These are phyloP conservation scores for Trematocara stigmaticum DNA, from an alignment of 2,113 vertebrate species.

Conservation along the genomic window DNA sequence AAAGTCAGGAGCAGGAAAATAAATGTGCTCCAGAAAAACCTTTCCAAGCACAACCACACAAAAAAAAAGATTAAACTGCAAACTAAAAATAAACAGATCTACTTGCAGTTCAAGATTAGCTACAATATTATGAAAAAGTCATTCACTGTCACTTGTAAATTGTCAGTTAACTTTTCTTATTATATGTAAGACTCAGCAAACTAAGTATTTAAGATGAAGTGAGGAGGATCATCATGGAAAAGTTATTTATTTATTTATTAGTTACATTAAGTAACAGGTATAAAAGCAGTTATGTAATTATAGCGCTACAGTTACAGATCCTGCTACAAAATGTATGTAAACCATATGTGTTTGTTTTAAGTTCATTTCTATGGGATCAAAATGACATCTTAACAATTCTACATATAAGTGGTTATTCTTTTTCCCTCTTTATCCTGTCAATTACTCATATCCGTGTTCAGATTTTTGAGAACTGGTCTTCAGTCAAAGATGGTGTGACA, in stretches of 20 bases:
- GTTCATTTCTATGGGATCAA: background rate
- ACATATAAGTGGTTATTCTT: background rate
- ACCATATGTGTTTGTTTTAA: background rate
- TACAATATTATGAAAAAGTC: fast-evolving
- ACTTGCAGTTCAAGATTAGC: background rate
- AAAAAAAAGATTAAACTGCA: background rate
- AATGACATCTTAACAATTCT: background rate
- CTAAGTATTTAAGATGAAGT: background rate
- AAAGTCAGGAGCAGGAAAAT: background rate
- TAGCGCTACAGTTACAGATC: background rate
- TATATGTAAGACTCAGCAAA: background rate
- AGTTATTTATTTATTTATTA: background rate
- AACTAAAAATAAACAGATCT: background rate
- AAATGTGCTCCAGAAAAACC: background rate
- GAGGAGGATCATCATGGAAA: background rate
- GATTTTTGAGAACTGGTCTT: background rate
- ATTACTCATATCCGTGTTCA: fast-evolving
- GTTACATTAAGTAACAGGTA: background rate
- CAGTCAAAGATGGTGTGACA: background rate
- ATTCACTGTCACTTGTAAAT: background rate
- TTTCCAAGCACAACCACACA: background rate
- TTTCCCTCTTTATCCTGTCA: background rate
- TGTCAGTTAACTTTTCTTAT: background rate
- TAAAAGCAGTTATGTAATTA: background rate
- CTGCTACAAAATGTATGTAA: background rate